Base-by-base conservation (phyloP, 2,113 vertebrate species). In the Cyanoramphus novaezelandiae region DNA sequence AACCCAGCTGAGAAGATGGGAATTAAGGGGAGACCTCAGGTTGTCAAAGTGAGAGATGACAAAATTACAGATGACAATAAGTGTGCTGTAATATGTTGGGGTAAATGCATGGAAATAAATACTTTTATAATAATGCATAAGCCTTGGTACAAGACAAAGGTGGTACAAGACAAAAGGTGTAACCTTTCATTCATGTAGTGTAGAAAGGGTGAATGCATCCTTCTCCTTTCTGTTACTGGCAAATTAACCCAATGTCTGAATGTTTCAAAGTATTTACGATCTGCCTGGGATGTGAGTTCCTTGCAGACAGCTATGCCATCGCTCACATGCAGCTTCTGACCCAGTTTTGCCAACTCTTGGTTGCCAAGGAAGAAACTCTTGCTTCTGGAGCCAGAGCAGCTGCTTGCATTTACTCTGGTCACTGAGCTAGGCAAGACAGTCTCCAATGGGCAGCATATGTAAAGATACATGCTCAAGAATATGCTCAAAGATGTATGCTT, bases 391-490 rank as follows among this genome's bases (percentile, higher is more conserved):
- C 24, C 31, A 37, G 17, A 79, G 60, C 37, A 71, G 47, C 43
- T 37, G 44, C 27, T 43, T n/a, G 7, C 8, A 13, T 43, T 64
- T 52, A 31, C n/a, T 52, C 19, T 9, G 44, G 18, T n/a, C 57
- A 24, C 52, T 1, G 5, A 55, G 31, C 25, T 27, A 25, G 24
- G 28, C 33, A 41, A 62, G 79, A 44, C 5, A 27, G 50, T 33
- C 88, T 60, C 23, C 2, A 2, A 46, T 3, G 24, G 24, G 50
- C 17, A 41, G 37, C 78, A 17, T 3, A 35, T 3, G 37, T 15
- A 35, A 8, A 46, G 49, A 31, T 7, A 29, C 0, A 0, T 75
- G 7, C 41, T 57, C 25, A 27, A 18, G 27, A 59, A n/a, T 23
- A 59, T 23, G 13, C 33, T n/a, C 33, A 59, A 59, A 59, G 20